Conservation (phyloP, 2,113 vertebrate genomes). For the Hemichromis elongatus region DNA sequence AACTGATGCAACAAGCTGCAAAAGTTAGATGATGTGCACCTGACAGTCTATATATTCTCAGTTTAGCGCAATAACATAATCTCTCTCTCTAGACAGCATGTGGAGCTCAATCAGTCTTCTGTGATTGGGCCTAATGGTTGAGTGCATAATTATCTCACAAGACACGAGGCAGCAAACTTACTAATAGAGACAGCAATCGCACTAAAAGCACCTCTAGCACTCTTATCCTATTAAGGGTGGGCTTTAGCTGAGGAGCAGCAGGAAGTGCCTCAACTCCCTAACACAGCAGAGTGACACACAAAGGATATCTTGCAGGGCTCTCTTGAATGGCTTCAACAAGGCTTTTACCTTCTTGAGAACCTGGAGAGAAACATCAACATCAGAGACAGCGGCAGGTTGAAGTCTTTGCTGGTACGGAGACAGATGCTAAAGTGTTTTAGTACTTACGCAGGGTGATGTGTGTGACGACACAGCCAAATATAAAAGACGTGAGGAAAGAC, state of each 20-base stretch:
- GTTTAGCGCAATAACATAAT: background rate
- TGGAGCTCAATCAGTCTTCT: background rate
- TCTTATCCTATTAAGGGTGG: constrained; percentile 47
- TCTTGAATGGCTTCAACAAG: constrained; percentile 83
- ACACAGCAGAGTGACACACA: background rate
- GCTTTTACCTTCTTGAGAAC: constrained; percentile 79
- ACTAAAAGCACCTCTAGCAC: constrained; percentile 12
- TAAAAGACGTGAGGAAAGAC: constrained; percentile 94
- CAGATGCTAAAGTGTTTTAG: background rate
- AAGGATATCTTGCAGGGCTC: constrained; percentile 98
- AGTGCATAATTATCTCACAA: background rate
- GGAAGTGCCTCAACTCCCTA: constrained; percentile 12
- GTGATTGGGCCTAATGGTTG: background rate
- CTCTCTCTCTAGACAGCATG: background rate
- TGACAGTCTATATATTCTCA: too few species aligned
- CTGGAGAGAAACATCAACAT: constrained; percentile 59
- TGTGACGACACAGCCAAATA: constrained; percentile 91
- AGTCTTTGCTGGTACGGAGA: background rate
- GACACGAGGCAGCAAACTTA: constrained; percentile 26
- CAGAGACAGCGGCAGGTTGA: background rate
- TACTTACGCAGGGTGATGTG: constrained; percentile 86
- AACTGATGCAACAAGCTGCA: too few species aligned
- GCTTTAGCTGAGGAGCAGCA: constrained; percentile 20
- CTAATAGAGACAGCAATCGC: constrained; percentile 9
- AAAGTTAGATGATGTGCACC: too few species aligned